Conservation (phyloP, 2,113 vertebrate genomes). For the Scomber scombrus region DNA sequence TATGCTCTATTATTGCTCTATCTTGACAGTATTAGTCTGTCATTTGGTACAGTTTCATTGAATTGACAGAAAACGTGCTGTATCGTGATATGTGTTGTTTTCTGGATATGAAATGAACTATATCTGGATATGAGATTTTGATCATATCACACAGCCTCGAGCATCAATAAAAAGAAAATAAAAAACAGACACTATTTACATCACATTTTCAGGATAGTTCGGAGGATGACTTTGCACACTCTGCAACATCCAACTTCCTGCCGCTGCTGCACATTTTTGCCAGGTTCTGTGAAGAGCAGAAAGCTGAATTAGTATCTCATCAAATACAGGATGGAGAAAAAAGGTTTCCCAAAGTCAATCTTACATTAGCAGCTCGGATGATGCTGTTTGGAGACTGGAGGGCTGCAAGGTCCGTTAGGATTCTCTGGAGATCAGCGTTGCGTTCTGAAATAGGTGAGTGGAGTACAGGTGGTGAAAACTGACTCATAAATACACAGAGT, state of each 20-base stretch:
- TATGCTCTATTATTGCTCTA: no score
- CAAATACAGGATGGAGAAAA: neutral
- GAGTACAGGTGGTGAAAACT: neutral
- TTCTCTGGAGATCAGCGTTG: conserved; percentile 89
- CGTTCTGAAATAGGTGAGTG: conserved; percentile 54
- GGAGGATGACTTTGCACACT: conserved; percentile 82
- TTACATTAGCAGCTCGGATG: conserved; percentile 92
- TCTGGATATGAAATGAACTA: no score
- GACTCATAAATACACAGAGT: neutral
- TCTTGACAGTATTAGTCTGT: no score
- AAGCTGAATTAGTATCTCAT: neutral
- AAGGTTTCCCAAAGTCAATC: conserved; percentile 39
- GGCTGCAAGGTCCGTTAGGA: conserved; percentile 92
- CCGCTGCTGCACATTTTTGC: conserved; percentile 86
- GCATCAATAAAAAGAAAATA: neutral
- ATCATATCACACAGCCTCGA: no score
- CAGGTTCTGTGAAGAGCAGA: conserved; percentile 79
- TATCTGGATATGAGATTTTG: no score
- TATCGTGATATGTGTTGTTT: no score
- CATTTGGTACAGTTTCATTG: no score
- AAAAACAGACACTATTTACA: conserved; percentile 12
- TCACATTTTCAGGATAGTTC: conserved; percentile 56
- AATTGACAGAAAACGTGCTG: no score
- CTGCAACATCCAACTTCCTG: conserved; percentile 82
- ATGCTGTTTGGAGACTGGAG: conserved; percentile 97